A percentile compares a stretch with the other conserved stretches of the same genome.
Conservation (phyloP, 2,113 vertebrate species). For the Scophthalmus maximus region DNA sequence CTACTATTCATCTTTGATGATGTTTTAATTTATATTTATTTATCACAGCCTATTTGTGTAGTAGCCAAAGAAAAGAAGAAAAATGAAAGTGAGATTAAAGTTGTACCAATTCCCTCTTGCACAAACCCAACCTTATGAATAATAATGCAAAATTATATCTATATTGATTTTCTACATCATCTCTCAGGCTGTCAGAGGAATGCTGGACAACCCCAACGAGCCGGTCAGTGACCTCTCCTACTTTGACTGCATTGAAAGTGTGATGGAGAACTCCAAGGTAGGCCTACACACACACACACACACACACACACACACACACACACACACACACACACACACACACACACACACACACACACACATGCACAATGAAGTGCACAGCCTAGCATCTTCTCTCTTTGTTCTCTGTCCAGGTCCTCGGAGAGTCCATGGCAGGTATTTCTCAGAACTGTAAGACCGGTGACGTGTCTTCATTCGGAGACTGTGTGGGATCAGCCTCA, state of each 20-base stretch:
- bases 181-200: slow-evolving; percentile 92
- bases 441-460: slow-evolving; percentile 97
- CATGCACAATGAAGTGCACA: neutral
- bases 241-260: slow-evolving; percentile 98
- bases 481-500: slow-evolving; percentile 94
- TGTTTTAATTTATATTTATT: neutral
- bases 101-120: neutral
- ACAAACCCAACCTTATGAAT: no score
- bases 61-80: neutral
- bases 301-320: neutral
- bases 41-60: neutral
- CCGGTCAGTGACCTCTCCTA: slow-evolving; percentile 97
- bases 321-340: neutral
- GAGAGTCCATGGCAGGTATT: slow-evolving; percentile 98
- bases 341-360: neutral
- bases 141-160: no score
- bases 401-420: slow-evolving; percentile 87
- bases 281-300: neutral
- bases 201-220: slow-evolving; percentile 96
- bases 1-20: neutral
- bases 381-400: slow-evolving; percentile 5
- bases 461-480: slow-evolving; percentile 92
- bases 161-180: no score
- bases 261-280: slow-evolving; percentile 99
- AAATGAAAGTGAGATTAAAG: neutral